Base-by-base conservation (phyloP, 1,140 invertebrate genomes). In the Camponotus vicinus region DNA sequence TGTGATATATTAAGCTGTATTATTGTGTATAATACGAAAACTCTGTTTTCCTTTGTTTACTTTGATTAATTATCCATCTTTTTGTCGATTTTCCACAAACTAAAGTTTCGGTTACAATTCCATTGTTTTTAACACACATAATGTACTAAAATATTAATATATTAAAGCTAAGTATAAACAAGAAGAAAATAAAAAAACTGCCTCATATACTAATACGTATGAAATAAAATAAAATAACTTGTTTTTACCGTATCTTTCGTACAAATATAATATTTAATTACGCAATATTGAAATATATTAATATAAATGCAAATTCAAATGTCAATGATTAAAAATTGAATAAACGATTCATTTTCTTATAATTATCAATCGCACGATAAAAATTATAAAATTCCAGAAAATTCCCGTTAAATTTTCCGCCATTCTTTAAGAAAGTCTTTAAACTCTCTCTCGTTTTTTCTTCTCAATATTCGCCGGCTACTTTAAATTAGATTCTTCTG, bases 401-500 rank as follows among this genome's bases (percentile, higher is more conserved):
- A 40, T 55, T 70, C 57, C 4, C 15, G 2, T 27, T 8, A 55
- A 79, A 32, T 80, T 80, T 5, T n/a, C 13, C 15, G 34, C 4
- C 77, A 42, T 40, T 37, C 13, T 34, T 70, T 2, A 11, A 21
- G 42, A 49, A 49, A 66, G 27, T 66, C 64, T n/a, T 45, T 55
- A 37, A 70, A 69, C 40, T 57, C 55, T n/a, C 66, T 79, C n/a
- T 15, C 27, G 18, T 52, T 67, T 40, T 52, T 45, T 78, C n/a
- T 34, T 67, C 11, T 15, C 49, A n/a, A 52, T 67, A 49, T 66
- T 67, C 59, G 15, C 61, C 42, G 18, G 27, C 49, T 40, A 49
- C 40, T 82, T 63, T 77, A 49, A 85, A 64, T 69, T 78, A 78
- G 27, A 78, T 80, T 80, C 37, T 34, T 37, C 34, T 21, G 61